Evolutionary conservation across 2,888 invertebrate genomes (phyloP).

Genomic region (Drosophila yooni): DNA sequence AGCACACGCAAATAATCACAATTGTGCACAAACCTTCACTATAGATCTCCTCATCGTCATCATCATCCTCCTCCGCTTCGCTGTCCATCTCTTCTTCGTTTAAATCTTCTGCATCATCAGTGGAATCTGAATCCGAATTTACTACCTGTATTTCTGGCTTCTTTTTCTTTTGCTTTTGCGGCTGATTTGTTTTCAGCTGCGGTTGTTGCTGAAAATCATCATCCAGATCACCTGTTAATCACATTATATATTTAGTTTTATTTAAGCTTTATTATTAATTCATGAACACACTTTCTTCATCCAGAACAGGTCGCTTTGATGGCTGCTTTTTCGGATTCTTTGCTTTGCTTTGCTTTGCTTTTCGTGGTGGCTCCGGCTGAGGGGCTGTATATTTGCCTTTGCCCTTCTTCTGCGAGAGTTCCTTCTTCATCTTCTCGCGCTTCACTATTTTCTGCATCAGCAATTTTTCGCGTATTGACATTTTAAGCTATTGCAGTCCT

Average conservation of each 20-base stretch:
- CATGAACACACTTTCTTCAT: slow-evolving; percentile 52
- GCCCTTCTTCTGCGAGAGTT: slow-evolving; percentile 88
- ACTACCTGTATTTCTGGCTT: slow-evolving; percentile 73
- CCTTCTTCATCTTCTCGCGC: slow-evolving; percentile 90
- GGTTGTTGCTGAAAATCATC: slow-evolving; percentile 76
- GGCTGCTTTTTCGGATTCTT: slow-evolving; percentile 43
- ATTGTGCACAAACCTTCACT: slow-evolving; percentile 29
- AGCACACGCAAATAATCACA: not conserved
- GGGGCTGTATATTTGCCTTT: slow-evolving; percentile 40
- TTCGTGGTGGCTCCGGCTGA: slow-evolving; percentile 10
- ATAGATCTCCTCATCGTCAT: slow-evolving; percentile 31
- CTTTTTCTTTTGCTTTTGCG: slow-evolving; percentile 65
- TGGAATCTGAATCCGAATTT: slow-evolving; percentile 63
- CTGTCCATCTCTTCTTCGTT: slow-evolving; percentile 24
- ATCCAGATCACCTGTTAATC: slow-evolving; percentile 66
- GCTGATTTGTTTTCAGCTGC: slow-evolving; percentile 55
- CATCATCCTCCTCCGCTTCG: slow-evolving; percentile 35
- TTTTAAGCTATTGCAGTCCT: slow-evolving; percentile 46
- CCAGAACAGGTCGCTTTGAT: slow-evolving; percentile 36
- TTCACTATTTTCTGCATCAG: slow-evolving; percentile 92
- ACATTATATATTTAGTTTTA: not conserved
- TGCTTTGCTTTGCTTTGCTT: slow-evolving; percentile 40
- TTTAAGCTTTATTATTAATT: not conserved
- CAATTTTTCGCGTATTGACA: slow-evolving; percentile 87
- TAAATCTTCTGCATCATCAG: slow-evolving; percentile 27